A percentile compares a stretch with the other conserved stretches of the same genome.
These are phyloP conservation scores for Podarcis cretensis DNA, from an alignment of 2,113 vertebrate genomes.

Conservation along the genomic window DNA sequence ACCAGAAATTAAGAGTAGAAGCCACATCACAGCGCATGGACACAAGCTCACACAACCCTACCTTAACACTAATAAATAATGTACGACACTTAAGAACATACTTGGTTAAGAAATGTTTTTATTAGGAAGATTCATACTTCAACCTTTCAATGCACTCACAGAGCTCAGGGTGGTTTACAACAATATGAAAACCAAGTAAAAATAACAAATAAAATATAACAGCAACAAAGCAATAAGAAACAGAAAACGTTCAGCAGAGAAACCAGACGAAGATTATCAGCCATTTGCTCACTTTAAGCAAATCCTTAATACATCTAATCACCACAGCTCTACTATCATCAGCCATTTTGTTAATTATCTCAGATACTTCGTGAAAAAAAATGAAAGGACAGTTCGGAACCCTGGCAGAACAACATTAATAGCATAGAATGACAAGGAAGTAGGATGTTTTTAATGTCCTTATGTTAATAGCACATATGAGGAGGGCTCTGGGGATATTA, in stretches of 20 bases:
- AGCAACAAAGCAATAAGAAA: not conserved
- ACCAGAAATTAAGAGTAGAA: not conserved
- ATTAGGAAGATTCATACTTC: not conserved
- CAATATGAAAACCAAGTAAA: not conserved
- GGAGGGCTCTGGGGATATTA: not conserved
- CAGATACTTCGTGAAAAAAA: constrained; percentile 35
- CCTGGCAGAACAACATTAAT: not conserved
- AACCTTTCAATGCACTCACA: not conserved
- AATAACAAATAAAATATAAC: not conserved
- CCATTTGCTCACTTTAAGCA: not conserved
- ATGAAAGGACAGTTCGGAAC: constrained; percentile 18
- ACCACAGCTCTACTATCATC: constrained; percentile 6
- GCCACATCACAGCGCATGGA: no score
- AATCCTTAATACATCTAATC: not conserved
- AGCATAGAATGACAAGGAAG: not conserved
- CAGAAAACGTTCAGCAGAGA: not conserved
- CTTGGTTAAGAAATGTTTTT: not conserved
- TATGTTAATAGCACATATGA: not conserved
- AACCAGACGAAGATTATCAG: not conserved
- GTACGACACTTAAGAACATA: not conserved
- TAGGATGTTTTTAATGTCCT: not conserved
- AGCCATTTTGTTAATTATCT: constrained; percentile 66
- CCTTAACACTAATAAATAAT: not conserved
- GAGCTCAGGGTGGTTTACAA: not conserved
- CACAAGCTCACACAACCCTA: not conserved